Base-by-base conservation (phyloP, 2,113 vertebrate species). In the Marmota monax region DNA sequence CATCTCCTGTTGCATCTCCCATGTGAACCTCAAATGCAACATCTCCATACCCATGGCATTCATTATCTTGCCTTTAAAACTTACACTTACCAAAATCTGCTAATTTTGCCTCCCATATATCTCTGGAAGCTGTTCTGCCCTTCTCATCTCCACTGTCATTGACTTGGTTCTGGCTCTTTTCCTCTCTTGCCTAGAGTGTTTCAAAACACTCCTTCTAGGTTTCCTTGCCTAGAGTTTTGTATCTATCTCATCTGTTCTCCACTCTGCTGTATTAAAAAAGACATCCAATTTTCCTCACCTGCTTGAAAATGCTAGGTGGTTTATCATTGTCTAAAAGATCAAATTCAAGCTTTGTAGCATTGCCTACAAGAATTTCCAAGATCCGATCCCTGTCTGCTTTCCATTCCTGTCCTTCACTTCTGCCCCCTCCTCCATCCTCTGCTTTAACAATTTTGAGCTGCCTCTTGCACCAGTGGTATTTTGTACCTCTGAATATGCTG, bases 21-120 rank as follows among this genome's bases (percentile, higher is more conserved):
- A 8, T 29, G 39, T 90, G 34, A 72, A 25, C 56, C 39, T 92
- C 39, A 95, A 51, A 90, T 7, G 69, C 70, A 83, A 5, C 11
- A 85, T 87, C 63, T 87, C 76, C 32, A 70, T 77, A 61, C 13
- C 18, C 13, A 58, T 78, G 25, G 8, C 17, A 39, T 95, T 87
- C 42, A 39, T 94, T 95, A 78, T 80, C 22, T 76, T 80, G 85
- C 70, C 70, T n/a, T 92, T 92, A 89, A 74, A 96, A 79, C 48
- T 85, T 73, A 23, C 9, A 45, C 45, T 45, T 45, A 45, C 45
- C 45, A 45, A 51, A 5, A 83, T 83, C 34, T 85, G n/a, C 65
- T 53, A 72, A 53, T 42, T 73, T 42, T 78, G 65, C 32, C 23
- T 72, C 48, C 10, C 48, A 13, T 22, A 0, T 73, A 70, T 39